A percentile compares a stretch with the other conserved stretches of the same genome.
Evolutionary conservation across 2,797 vertebrate species (phyloP).

Genomic region (Galago senegalensis): DNA sequence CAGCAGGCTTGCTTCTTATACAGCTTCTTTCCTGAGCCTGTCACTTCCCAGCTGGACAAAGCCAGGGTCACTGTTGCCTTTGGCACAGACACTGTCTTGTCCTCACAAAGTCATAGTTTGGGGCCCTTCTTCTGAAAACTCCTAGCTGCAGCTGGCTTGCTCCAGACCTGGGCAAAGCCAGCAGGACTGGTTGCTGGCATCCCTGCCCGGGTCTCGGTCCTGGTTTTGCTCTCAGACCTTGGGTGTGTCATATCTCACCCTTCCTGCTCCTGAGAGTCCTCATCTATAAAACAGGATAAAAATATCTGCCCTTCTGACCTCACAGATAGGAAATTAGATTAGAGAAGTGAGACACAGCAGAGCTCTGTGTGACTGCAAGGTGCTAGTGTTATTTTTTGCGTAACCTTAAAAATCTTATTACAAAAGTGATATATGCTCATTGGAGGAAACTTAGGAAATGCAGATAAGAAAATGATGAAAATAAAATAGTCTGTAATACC

Average conservation of each 20-base stretch:
- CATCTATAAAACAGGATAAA: slow-evolving; percentile 49
- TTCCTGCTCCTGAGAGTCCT: background rate
- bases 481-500: slow-evolving; percentile 45
- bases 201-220: background rate
- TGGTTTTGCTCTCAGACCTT: background rate
- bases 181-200: background rate
- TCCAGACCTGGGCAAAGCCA: background rate
- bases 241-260: background rate
- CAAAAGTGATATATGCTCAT: slow-evolving; percentile 35
- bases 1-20: background rate
- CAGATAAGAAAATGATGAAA: slow-evolving; percentile 71
- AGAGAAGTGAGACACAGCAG: slow-evolving; percentile 56
- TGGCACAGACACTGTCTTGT: background rate
- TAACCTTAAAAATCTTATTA: slow-evolving; percentile 68
- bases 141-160: background rate
- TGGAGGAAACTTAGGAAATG: slow-evolving; percentile 57
- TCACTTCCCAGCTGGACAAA: background rate
- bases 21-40: background rate
- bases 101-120: background rate
- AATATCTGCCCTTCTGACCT: slow-evolving; percentile 68
- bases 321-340: slow-evolving; percentile 68
- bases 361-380: slow-evolving; percentile 54
- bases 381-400: slow-evolving; percentile 22
- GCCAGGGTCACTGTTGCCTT: background rate
- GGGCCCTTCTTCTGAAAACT: background rate